Conservation (phyloP, 2,113 vertebrate genomes). For the Dicerorhinus sumatrensis region DNA sequence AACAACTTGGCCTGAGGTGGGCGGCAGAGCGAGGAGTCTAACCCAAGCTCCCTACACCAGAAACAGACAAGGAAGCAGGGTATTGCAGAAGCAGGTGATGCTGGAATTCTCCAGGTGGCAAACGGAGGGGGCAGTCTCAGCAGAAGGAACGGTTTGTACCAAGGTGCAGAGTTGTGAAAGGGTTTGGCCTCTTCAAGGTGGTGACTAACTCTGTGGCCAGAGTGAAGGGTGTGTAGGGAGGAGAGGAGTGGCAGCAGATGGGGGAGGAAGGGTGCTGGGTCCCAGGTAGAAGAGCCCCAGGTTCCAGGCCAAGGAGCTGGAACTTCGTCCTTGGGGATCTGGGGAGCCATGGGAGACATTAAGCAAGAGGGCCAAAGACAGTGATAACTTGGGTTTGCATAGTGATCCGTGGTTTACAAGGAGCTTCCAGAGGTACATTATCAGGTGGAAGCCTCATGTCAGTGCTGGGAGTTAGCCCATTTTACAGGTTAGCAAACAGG, state of each 20-base stretch:
- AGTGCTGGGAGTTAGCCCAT: neutral
- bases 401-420: neutral
- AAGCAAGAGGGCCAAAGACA: neutral
- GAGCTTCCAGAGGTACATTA: neutral
- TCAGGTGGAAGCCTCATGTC: neutral
- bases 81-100: neutral
- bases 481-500: constrained; percentile 8
- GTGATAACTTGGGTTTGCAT: neutral
- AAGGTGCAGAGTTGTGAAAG: neutral
- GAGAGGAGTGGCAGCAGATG: neutral
- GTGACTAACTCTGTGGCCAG: neutral
- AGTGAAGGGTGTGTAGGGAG: neutral
- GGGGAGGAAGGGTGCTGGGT: neutral
- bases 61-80: neutral
- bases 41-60: neutral
- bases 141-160: constrained; percentile 32
- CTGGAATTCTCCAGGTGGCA: neutral
- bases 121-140: neutral
- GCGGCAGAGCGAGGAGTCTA: neutral
- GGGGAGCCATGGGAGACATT: rapidly evolving
- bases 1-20: neutral
- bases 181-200: neutral
- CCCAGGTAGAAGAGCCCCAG: neutral
- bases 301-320: neutral
- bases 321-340: neutral